phyloP scores from a whole-genome alignment of 2,113 vertebrate species.

The Turdus rufiventris region DNA sequence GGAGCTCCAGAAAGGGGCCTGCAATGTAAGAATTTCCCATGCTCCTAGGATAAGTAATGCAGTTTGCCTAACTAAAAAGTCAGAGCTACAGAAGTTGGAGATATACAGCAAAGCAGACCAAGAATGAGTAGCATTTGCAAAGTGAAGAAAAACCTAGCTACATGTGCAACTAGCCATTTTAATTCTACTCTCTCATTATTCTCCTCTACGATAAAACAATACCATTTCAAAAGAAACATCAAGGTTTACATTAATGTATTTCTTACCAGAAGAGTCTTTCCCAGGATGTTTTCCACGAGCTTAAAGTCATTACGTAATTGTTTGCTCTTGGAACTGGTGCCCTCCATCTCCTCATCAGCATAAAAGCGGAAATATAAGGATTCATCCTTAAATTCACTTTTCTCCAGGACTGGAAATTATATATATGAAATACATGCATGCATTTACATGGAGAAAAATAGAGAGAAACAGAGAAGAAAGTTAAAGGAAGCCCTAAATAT shows the following conservation, averaged over 20 bases:
- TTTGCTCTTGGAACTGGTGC: constrained; percentile 88
- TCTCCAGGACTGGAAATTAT: constrained; percentile 87
- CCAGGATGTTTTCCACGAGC: constrained; percentile 93
- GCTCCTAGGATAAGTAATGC: neutral
- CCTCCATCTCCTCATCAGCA: constrained; percentile 95
- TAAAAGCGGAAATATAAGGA: constrained; percentile 97
- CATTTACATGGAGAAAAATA: neutral
- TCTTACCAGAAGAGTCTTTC: constrained; percentile 91
- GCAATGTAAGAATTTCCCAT: neutral
- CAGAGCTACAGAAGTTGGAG: neutral
- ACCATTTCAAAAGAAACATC: neutral
- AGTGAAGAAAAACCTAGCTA: neutral
- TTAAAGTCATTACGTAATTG: constrained; percentile 94
- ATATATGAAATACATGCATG: neutral
- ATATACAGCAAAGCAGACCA: neutral
- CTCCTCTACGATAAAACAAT: neutral
- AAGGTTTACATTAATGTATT: neutral
- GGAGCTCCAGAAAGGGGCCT: neutral
- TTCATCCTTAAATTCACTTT: constrained; percentile 97
- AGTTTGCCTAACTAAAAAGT: neutral
- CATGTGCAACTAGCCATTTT: neutral
- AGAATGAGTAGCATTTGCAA: neutral
- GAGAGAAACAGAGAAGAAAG: neutral
- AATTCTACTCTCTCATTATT: neutral
- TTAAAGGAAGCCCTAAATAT: neutral